Evolutionary conservation across 2,113 vertebrate species (phyloP).

Genomic region (Saguinus midas): DNA sequence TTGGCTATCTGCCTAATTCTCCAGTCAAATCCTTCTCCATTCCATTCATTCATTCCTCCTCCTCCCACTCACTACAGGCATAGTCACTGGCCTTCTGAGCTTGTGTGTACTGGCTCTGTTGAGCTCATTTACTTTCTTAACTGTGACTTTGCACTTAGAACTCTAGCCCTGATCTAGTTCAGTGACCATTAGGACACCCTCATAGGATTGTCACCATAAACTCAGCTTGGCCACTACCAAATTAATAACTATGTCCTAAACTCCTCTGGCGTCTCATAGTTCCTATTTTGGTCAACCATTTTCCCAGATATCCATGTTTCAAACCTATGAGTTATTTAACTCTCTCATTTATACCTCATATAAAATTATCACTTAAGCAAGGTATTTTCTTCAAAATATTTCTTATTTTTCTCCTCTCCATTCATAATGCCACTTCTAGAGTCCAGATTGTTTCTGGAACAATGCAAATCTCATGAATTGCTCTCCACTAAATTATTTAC

Average conservation of each 20-base stretch:
- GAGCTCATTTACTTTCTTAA: background rate
- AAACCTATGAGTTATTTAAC: slow-evolving; percentile 23
- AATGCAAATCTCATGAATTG: background rate
- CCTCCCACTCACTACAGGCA: background rate
- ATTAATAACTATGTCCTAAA: slow-evolving; percentile 4
- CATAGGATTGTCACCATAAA: background rate
- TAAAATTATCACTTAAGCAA: slow-evolving; percentile 26
- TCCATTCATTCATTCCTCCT: background rate
- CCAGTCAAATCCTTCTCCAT: background rate
- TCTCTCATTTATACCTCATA: slow-evolving; percentile 20
- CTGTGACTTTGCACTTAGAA: slow-evolving; percentile 29
- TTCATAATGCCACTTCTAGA: background rate
- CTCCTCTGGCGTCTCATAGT: background rate
- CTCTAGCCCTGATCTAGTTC: background rate
- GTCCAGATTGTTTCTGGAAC: background rate
- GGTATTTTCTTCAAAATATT: slow-evolving; percentile 31
- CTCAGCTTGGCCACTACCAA: background rate
- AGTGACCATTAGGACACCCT: background rate
- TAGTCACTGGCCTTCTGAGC: background rate
- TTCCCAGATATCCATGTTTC: background rate
- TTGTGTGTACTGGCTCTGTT: background rate
- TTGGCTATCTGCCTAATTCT: background rate
- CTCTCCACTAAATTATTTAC: background rate
- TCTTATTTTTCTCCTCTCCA: slow-evolving; percentile 23
- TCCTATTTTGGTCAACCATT: slow-evolving; percentile 15